A percentile compares a stretch with the other conserved stretches of the same genome.
Evolutionary conservation across 2,113 vertebrate species (phyloP).

Genomic region (Scatophagus argus): DNA sequence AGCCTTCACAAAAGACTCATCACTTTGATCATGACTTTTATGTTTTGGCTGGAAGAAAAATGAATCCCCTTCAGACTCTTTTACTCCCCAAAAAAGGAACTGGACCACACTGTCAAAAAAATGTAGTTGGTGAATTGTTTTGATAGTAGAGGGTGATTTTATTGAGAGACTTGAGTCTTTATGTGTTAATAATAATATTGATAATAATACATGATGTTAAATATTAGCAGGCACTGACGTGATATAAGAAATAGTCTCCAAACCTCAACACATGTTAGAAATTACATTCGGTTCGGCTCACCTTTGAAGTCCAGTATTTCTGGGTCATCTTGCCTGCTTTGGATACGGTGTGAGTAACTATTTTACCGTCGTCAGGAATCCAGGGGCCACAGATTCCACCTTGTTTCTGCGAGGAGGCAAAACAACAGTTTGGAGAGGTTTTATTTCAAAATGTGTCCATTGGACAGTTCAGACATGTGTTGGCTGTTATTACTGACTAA

Average conservation of each 20-base stretch:
- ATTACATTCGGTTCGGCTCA: conserved; percentile 34
- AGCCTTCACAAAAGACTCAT: neutral
- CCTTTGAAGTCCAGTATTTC: conserved; percentile 85
- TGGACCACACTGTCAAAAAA: neutral
- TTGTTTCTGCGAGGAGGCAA: conserved; percentile 67
- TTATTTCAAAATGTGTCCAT: too few relatives aligned
- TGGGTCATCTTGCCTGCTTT: conserved; percentile 85
- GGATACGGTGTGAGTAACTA: conserved; percentile 85
- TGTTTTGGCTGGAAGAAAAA: neutral
- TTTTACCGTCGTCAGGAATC: conserved; percentile 86
- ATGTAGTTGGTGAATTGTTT: neutral
- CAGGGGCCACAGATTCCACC: conserved; percentile 84
- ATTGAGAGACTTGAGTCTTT: neutral
- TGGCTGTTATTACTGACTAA: neutral
- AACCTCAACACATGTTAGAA: neutral
- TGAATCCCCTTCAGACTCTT: neutral
- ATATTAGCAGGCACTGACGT: neutral
- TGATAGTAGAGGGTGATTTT: neutral
- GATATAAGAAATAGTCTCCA: neutral
- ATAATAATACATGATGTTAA: neutral
- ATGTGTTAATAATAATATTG: neutral
- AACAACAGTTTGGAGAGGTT: neutral
- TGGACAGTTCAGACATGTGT: neutral
- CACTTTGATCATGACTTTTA: conserved; percentile 19
- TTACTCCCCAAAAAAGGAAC: neutral